Base-by-base conservation (phyloP, 2,797 vertebrate genomes). In the Aythya fuligula region DNA sequence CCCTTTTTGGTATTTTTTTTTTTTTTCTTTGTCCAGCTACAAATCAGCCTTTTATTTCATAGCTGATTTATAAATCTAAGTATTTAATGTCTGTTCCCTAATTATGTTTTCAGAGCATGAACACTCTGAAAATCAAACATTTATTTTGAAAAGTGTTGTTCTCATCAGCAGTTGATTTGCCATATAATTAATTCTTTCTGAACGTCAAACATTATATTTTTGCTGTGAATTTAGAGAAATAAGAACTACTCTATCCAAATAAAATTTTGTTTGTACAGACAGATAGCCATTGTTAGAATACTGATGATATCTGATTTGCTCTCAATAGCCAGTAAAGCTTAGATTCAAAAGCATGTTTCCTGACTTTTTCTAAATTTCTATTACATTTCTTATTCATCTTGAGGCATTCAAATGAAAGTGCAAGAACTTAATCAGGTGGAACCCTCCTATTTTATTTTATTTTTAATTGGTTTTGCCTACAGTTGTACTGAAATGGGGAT, bases 181-280 rank as follows among this genome's bases (percentile, higher is more conserved):
- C 22, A 58, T 54, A 32, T 4, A 78, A 65, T 69, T 61, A 65
- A 79, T 74, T 89, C 16, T 5, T 77, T 76, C 32, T 83, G 13
- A 22, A 67, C 19, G 8, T 53, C 8, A 49, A 20, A 8, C 15
- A 16, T n/a, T 65, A 9, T 30, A 18, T 30, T 85, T 90, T 91
- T 91, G 14, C 36, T 71, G 32, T 61, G 51, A 85, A 65, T 77
- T 85, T 65, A 83, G 61, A 80, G 47, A 76, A 90, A 39, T 24
- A 67, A 30, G 13, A 75, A 32, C 14, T 39, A 17, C 3, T 61
- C 13, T 77, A 24, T 25, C 8, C 27, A 82, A 77, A 47, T 15
- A 27, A 75, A 91, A 61, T 25, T 2, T 1, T 49, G 7, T n/a
- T 7, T 56, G 1, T 45, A 36, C 9, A 45, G 64, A 21, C 14